These are phyloP conservation scores for Dryadula phaetusa DNA, from an alignment of 2,888 invertebrate species.

Conservation along the genomic window DNA sequence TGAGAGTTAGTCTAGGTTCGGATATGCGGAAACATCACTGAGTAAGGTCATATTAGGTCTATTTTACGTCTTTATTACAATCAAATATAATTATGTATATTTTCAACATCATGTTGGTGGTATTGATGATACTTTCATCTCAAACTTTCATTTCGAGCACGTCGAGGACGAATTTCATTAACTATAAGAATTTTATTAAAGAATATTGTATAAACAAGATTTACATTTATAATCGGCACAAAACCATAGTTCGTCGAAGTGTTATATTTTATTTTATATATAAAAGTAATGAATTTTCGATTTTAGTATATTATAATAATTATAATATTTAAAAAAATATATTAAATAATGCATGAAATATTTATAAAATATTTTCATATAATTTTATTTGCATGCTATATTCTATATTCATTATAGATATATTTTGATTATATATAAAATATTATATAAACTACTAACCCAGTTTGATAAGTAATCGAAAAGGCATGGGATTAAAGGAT, in stretches of 20 bases:
- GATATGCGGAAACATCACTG: no score
- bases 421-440: constrained; percentile 12
- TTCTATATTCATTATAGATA: constrained; percentile 9
- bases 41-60: no score
- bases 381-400: constrained; percentile 30
- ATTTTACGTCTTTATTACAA: no score
- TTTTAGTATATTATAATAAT: not conserved
- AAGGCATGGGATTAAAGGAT: constrained; percentile 30
- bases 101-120: no score
- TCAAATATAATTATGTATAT: no score
- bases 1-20: no score
- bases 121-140: no score
- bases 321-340: not conserved
- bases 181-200: no score
- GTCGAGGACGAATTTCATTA: no score
- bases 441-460: constrained; percentile 21
- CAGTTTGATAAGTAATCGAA: constrained; percentile 22
- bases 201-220: not conserved
- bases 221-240: not conserved
- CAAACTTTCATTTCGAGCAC: no score
- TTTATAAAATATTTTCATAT: not conserved
- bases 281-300: not conserved
- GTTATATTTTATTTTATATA: constrained; percentile 18
- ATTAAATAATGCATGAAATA: constrained; percentile 1
- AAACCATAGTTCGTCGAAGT: not conserved